phyloP scores from a whole-genome alignment of 64 coral and sea anemone species.

The Montipora efflorescens region DNA sequence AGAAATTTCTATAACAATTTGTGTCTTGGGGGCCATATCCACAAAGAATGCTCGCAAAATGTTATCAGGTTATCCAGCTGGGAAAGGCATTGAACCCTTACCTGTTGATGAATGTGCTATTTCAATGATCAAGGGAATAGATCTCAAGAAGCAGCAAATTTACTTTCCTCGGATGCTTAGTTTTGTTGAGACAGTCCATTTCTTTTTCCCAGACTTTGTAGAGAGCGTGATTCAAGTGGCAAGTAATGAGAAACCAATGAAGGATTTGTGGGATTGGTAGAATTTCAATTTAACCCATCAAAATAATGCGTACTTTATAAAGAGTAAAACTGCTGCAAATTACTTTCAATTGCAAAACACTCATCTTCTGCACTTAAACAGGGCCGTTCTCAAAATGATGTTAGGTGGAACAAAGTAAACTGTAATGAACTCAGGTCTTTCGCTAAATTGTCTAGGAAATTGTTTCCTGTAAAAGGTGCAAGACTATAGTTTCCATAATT shows the following conservation, averaged over 20 bases:
- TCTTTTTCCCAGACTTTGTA: constrained; percentile 46
- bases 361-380: no score
- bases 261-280: constrained; percentile 18
- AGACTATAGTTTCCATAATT: no score
- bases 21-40: constrained; percentile 71
- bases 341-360: neutral
- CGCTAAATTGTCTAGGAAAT: no score
- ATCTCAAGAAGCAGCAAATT: constrained; percentile 57
- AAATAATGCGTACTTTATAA: no score
- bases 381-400: no score
- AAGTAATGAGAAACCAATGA: constrained; percentile 33
- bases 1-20: constrained; percentile 63
- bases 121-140: constrained; percentile 65
- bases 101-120: constrained; percentile 76
- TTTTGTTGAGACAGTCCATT: constrained; percentile 42
- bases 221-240: constrained; percentile 71
- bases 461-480: no score
- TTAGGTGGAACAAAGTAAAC: no score
- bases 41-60: constrained; percentile 35
- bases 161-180: constrained; percentile 75
- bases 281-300: neutral
- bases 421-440: no score
- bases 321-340: no score
- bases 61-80: neutral
- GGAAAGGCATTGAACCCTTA: constrained; percentile 21